Base-by-base conservation (phyloP, 2,888 invertebrate species). In the Euzophera pinguis region DNA sequence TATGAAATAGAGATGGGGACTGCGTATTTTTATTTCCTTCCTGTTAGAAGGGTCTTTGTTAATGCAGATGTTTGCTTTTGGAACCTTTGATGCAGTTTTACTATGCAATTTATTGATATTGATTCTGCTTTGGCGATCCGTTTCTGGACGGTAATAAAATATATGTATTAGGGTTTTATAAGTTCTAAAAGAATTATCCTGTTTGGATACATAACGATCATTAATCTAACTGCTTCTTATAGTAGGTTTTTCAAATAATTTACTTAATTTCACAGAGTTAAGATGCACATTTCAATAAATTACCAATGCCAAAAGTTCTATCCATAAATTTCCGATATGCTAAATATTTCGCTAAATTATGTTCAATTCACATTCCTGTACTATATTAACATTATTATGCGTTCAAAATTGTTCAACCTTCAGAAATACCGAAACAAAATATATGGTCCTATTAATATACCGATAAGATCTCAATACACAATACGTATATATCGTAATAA, bases 1-100 rank as follows among this genome's bases (percentile, higher is more conserved):
- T 87, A 84, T 87, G 86, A 83, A 84, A 86, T 84, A 84, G 84
- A 86, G 84, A 78, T 75, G 73, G 82, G 82, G 81, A 67, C 76
- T 59, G 62, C 57, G 69, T 73, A 78, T 79, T 75, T 78, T 66
- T 75, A 75, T 78, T 82, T 78, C 70, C 71, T 71, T 67, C 75
- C 73, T 83, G 85, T 85, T 84, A 39, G 84, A 81, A 83, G 84
- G 86, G 86, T 78, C 78, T 73, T 67, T 84, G 82, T 84, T 78
- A 76, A 75, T 75, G 66, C 73, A 63, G 67, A 69, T 86, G 84
- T 85, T 85, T 85, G 75, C 81, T 66, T 39, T 74, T 71, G 60
- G 69, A 63, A 32, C 34, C 45, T 45, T 45, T 45, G 45, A 45
- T 45, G 45, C 45, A 45, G 45, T 32, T 45, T 63, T 61, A 59